Evolutionary conservation across 2,888 invertebrate species (phyloP).

Genomic region (Marronus borbonicus): DNA sequence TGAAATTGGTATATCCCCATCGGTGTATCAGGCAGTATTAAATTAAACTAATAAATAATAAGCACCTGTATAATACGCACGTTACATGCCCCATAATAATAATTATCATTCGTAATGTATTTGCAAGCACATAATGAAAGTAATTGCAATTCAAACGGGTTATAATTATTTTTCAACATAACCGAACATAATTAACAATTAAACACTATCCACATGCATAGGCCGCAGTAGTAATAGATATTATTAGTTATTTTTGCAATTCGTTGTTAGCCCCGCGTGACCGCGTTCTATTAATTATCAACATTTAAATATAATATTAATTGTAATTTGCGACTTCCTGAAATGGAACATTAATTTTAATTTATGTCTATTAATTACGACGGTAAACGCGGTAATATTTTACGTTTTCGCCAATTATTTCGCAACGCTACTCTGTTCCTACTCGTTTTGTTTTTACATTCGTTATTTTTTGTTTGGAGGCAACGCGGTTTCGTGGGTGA

Average conservation of each 20-base stretch:
- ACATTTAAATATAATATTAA: constrained; percentile 47
- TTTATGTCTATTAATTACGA: constrained; percentile 45
- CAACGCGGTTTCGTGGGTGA: too few relatives aligned
- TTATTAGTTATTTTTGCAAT: constrained; percentile 26
- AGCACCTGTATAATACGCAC: constrained; percentile 7
- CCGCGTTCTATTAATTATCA: constrained; percentile 37
- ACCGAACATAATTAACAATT: constrained; percentile 39
- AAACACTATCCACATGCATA: constrained; percentile 13
- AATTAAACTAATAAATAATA: constrained; percentile 21
- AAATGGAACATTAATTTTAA: constrained; percentile 47
- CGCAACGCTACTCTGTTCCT: not conserved
- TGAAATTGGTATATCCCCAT: not conserved
- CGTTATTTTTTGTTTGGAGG: too few relatives aligned
- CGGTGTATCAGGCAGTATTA: not conserved
- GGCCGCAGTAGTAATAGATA: constrained; percentile 15
- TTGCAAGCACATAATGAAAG: constrained; percentile 19
- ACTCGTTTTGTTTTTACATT: not conserved
- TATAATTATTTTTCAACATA: constrained; percentile 36
- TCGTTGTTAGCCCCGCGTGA: constrained; percentile 3
- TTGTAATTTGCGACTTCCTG: constrained; percentile 50
- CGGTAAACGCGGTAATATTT: constrained; percentile 42
- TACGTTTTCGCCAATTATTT: constrained; percentile 47
- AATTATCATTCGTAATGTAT: constrained; percentile 29
- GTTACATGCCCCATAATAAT: constrained; percentile 2
- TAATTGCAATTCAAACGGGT: constrained; percentile 32